Conservation (phyloP, 2,888 invertebrate species). For the Dasypogon diadema region DNA sequence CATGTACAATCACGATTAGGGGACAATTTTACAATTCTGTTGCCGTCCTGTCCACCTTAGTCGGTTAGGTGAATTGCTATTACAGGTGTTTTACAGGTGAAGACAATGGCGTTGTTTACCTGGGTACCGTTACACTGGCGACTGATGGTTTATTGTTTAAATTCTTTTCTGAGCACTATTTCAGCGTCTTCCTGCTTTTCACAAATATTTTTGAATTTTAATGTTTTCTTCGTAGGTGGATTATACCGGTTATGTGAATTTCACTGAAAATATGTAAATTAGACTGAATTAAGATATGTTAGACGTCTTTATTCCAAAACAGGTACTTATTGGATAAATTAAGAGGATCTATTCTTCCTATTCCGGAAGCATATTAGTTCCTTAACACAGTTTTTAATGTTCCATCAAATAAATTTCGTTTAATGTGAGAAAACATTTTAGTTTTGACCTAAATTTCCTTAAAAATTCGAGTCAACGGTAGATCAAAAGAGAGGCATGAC, state of each 20-base stretch:
- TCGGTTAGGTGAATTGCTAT: neutral
- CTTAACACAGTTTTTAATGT: too few species aligned
- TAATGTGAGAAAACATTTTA: too few species aligned
- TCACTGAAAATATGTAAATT: neutral
- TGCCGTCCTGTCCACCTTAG: conserved; percentile 6
- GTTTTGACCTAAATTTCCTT: too few species aligned
- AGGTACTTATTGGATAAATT: too few species aligned
- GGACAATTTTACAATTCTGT: conserved; percentile 16
- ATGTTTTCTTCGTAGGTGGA: conserved; percentile 2
- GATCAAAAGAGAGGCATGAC: too few species aligned
- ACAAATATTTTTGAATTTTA: neutral
- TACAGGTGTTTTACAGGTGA: conserved; percentile 21
- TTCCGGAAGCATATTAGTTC: too few species aligned
- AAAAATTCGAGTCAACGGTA: too few species aligned
- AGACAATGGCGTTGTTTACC: conserved; percentile 26
- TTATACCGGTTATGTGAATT: neutral
- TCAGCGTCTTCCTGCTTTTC: conserved; percentile 13
- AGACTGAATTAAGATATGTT: too few species aligned
- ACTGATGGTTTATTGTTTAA: conserved; percentile 2
- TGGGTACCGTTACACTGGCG: neutral
- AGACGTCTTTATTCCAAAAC: too few species aligned
- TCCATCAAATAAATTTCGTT: too few species aligned
- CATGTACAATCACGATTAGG: conserved; percentile 29
- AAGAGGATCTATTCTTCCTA: too few species aligned
- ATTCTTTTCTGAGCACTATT: neutral